Base-by-base conservation (phyloP, 2,888 invertebrate genomes). In the Octonoba sinensis region DNA sequence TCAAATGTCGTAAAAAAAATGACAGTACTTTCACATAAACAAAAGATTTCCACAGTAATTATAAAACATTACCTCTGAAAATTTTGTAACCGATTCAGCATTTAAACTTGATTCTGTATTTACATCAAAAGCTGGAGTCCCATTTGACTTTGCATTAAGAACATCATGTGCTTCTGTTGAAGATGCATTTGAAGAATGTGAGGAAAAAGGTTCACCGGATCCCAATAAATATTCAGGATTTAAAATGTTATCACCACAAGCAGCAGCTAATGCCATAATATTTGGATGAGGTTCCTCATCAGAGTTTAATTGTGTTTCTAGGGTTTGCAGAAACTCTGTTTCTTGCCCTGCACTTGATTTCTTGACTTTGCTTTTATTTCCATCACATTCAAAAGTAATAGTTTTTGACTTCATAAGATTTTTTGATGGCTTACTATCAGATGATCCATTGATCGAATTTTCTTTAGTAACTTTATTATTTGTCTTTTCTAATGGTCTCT, bases 211-310 rank as follows among this genome's bases (percentile, higher is more conserved):
- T 51, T 85, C 86, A 24, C 85, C 85, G 36, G 84, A 84, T 15
- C 94, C 93, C 36, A 94, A 89, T 62, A 94, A 88, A 88, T 93
- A 94, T 86, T 93, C 93, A 18, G 93, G 92, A 89, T 94, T 94
- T 66, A 94, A 89, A 86, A 94, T 93, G 87, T 93, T 93, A 86
- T 94, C 94, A 60, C 93, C 92, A 87, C 94, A 94, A 0, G 94
- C 94, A 13, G 93, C 93, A 0, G 94, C 93, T 72, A 94, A 87
- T 20, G 93, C 94, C 84, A 93, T 93, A 86, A 94, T 92, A 79
- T 91, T 91, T 18, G 91, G 91, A 85, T 92, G 90, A 74, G 90
- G 89, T 18, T 88, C 86, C 47, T 88, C 87, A 75, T 86, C 86
- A 44, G 91, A 87, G 88, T 90, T 75, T 88, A 91, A 87, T 89